Evolutionary conservation across 2,888 invertebrate genomes (phyloP).

Genomic region (Trilocha varians): DNA sequence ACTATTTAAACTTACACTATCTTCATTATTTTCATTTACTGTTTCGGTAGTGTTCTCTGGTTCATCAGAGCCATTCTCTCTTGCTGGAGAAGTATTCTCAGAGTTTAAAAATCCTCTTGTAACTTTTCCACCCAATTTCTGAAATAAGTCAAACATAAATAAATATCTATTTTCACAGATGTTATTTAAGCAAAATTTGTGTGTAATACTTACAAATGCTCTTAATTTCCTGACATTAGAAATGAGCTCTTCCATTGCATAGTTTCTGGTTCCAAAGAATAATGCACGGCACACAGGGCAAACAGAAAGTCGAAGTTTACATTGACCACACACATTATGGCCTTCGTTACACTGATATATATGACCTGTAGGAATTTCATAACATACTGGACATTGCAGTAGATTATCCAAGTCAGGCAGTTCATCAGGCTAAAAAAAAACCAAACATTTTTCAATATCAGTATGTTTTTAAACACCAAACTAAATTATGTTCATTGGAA

Average conservation of each 20-base stretch:
- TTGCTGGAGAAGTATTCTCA: slow-evolving; percentile 33
- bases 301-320: slow-evolving; percentile 53
- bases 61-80: slow-evolving; percentile 32
- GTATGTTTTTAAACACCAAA: too few species aligned
- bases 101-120: slow-evolving; percentile 38
- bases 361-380: slow-evolving; percentile 59
- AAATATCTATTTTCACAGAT: background rate
- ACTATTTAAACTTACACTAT: slow-evolving; percentile 10
- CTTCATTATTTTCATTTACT: slow-evolving; percentile 41
- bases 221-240: slow-evolving; percentile 58
- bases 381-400: slow-evolving; percentile 74
- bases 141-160: slow-evolving; percentile 3
- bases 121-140: slow-evolving; percentile 57
- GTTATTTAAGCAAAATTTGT: too few species aligned
- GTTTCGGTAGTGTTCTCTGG: slow-evolving; percentile 29
- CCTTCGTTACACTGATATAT: slow-evolving; percentile 71
- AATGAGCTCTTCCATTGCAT: slow-evolving; percentile 70
- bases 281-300: slow-evolving; percentile 69
- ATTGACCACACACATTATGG: slow-evolving; percentile 70
- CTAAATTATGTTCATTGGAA: too few species aligned
- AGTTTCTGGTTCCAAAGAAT: slow-evolving; percentile 69
- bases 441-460: too few species aligned
- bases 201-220: slow-evolving; percentile 57
- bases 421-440: slow-evolving; percentile 48
- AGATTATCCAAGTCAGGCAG: slow-evolving; percentile 67